phyloP scores from a whole-genome alignment of 2,113 vertebrate genomes.

The Glaucomys volans region DNA sequence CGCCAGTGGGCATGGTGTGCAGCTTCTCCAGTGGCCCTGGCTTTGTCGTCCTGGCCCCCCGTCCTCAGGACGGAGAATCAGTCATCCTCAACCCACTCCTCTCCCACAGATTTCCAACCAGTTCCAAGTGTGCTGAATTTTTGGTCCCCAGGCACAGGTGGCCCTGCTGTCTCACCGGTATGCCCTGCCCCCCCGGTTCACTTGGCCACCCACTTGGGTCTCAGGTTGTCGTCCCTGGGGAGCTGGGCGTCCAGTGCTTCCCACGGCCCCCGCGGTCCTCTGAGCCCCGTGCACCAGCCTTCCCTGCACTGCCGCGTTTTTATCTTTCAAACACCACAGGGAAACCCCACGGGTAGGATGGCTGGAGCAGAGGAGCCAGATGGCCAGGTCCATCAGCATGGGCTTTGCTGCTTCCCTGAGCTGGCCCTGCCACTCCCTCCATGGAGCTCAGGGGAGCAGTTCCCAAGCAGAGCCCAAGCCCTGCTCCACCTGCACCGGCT shows the following conservation, averaged over 20 bases:
- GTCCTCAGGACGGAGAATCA: neutral
- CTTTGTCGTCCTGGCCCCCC: neutral
- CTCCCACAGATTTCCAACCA: neutral
- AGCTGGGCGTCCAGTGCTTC: too few species aligned
- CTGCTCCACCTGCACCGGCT: too few species aligned
- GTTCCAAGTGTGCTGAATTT: neutral
- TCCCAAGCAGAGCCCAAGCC: too few species aligned
- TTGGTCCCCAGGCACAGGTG: rapidly evolving
- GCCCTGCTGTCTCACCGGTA: neutral
- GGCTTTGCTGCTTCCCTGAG: neutral
- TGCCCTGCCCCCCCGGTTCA: too few species aligned
- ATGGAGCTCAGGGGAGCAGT: neutral
- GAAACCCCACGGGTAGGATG: neutral
- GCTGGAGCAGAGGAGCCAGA: neutral
- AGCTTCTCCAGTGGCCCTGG: neutral
- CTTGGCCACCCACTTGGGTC: too few species aligned
- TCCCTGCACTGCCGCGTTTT: too few species aligned
- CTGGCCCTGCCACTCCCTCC: rapidly evolving
- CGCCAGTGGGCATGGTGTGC: rapidly evolving
- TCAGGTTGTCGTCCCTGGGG: too few species aligned
- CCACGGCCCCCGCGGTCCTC: neutral
- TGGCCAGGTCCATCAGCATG: neutral
- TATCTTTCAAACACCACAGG: too few species aligned
- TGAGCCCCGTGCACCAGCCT: too few species aligned
- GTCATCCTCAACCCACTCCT: neutral